These are phyloP conservation scores for Aleiodes testaceus DNA, from an alignment of 2,888 invertebrate genomes.

Conservation along the genomic window DNA sequence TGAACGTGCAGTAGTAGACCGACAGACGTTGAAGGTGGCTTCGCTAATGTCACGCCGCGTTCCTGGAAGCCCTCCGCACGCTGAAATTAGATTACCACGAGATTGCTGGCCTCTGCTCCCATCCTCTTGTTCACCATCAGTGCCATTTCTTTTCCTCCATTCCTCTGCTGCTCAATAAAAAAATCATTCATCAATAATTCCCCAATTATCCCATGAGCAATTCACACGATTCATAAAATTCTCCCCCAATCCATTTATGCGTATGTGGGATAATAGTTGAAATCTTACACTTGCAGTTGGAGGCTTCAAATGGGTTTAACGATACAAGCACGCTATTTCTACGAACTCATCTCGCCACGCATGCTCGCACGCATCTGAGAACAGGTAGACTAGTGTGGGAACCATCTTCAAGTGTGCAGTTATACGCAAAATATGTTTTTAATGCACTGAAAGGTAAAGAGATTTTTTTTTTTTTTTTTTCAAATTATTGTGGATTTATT, in stretches of 20 bases:
- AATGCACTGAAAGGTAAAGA: constrained; percentile 1
- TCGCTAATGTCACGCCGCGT: constrained; percentile 70
- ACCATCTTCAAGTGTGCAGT: constrained; percentile 17
- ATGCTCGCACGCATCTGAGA: constrained; percentile 49
- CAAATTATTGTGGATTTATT: too few species aligned
- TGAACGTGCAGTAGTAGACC: constrained; percentile 28
- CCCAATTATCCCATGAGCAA: neutral
- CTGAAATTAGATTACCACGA: constrained; percentile 71
- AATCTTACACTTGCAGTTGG: constrained; percentile 30
- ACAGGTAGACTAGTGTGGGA: constrained; percentile 40
- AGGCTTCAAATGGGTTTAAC: constrained; percentile 56
- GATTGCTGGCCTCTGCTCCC: constrained; percentile 64
- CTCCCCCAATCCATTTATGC: neutral
- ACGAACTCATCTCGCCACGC: constrained; percentile 62
- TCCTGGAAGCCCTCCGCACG: constrained; percentile 69
- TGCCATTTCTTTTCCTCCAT: constrained; percentile 36
- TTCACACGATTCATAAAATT: neutral
- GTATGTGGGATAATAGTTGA: constrained; percentile 17
- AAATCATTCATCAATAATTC: constrained; percentile 22
- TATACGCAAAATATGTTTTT: constrained; percentile 12
- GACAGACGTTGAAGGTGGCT: constrained; percentile 52
- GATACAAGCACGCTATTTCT: constrained; percentile 67
- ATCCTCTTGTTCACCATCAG: constrained; percentile 39
- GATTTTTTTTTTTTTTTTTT: too few species aligned
- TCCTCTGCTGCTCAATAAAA: constrained; percentile 28